Percentiles rank a stretch among this genome's conserved stretches.
These are phyloP conservation scores for Ceyx erithaca DNA, from an alignment of 2,797 vertebrate genomes.

Conservation along the genomic window DNA sequence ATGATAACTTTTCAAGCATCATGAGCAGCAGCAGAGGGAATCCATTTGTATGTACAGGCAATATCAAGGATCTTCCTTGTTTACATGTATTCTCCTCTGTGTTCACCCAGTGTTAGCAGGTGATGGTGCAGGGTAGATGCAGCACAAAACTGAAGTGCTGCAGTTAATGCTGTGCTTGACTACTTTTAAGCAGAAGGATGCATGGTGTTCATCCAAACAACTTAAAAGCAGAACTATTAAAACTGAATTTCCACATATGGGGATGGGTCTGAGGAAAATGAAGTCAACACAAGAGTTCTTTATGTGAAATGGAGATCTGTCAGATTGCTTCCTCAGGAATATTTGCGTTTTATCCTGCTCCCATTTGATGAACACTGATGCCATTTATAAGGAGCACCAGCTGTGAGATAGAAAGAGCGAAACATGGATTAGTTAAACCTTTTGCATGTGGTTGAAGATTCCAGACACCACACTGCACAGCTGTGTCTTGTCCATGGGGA, in stretches of 20 bases:
- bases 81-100: background rate
- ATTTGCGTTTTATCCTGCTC: background rate
- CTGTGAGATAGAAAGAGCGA: background rate
- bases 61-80: background rate
- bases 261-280: background rate
- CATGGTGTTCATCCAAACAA: background rate
- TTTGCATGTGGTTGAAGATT: background rate
- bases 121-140: background rate
- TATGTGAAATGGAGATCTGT: background rate
- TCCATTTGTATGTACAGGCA: background rate
- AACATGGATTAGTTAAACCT: background rate
- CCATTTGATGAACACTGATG: background rate
- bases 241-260: background rate
- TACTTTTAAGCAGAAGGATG: background rate
- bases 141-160: background rate
- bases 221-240: background rate
- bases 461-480: background rate
- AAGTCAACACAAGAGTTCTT: background rate
- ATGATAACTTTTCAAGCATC: background rate
- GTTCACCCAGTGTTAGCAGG: background rate
- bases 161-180: background rate
- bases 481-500: background rate
- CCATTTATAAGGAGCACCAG: background rate
- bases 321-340: background rate
- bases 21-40: background rate